Base-by-base conservation (phyloP, 2,888 invertebrate genomes). In the Synanthedon andrenaeformis region DNA sequence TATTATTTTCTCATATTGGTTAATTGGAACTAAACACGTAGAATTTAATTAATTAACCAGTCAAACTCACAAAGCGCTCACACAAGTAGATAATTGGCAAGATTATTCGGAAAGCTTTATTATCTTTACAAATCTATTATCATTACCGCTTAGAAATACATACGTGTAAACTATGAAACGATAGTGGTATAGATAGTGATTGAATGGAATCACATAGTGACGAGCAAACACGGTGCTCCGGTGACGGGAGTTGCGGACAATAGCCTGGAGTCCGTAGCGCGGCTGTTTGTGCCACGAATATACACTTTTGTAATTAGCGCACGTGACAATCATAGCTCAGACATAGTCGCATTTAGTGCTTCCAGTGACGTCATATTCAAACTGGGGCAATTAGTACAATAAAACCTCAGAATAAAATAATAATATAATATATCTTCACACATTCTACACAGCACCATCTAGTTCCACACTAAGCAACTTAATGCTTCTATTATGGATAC, bases 241-340 rank as follows among this genome's bases (percentile, higher is more conserved):
- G 42, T 42, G 42, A 23, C 23, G 23, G 14, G 67, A 76, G 72
- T 68, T 72, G 69, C 72, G 74, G 72, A 82, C 79, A 79, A 80
- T 77, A 65, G 74, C 62, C 70, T 70, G 67, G 72, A 73, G 72
- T 73, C 62, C 69, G 70, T 67, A 35, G 72, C 72, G 72, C 72
- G 65, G 67, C 65, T 76, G 76, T 78, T 78, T 78, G 73, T 68
- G 67, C 66, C 69, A 64, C 64, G 52, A 51, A 66, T 70, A 35
- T 35, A 73, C 71, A 74, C 76, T 76, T 75, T 74, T 45, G 51
- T 51, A 51, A 51, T 35, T 51, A 51, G 28, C 35, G 51, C 2
- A 14, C 45, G 14, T 10, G 10, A 35, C 35, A 35, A 35, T 35
- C 35, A 3, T 6, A 35, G 35, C 35, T 35, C 35, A 35, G 10